phyloP scores from a whole-genome alignment of 2,113 vertebrate genomes.

The Tupaia tana region DNA sequence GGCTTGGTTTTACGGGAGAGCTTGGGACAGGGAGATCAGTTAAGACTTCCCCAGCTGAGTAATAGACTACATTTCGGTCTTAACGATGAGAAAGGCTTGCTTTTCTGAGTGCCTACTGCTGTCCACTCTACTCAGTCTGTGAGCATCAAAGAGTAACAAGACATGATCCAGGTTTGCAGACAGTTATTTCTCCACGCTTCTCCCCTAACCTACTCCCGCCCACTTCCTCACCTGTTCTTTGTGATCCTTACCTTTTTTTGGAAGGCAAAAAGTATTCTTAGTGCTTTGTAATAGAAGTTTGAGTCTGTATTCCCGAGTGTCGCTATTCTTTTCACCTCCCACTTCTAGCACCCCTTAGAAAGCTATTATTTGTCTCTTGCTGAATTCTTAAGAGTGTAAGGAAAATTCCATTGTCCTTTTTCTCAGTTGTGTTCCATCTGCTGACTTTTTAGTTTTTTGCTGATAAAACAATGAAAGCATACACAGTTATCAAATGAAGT shows the following conservation, averaged over 20 bases:
- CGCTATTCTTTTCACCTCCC: conserved; percentile 60
- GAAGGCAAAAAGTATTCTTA: conserved; percentile 35
- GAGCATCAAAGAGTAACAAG: background rate
- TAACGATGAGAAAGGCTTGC: background rate
- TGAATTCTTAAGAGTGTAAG: conserved; percentile 35
- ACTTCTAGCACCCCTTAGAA: conserved; percentile 31
- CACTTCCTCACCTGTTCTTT: conserved; percentile 41
- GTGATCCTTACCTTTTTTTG: conserved; percentile 4
- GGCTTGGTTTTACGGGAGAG: background rate
- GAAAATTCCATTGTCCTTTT: conserved; percentile 53
- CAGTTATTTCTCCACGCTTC: background rate
- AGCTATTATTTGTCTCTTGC: conserved; percentile 16
- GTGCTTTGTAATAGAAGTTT: conserved; percentile 11
- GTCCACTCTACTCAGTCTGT: background rate
- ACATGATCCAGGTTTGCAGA: background rate
- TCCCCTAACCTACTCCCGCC: background rate
- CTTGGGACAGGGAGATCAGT: background rate
- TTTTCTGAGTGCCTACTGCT: background rate
- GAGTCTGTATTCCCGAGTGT: conserved; percentile 4
- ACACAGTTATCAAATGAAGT: conserved; percentile 35
- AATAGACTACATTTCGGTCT: background rate
- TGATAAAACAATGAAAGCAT: conserved; percentile 42
- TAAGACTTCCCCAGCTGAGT: background rate
- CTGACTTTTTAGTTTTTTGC: conserved; percentile 32
- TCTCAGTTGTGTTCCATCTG: conserved; percentile 17